Evolutionary conservation across 1,140 invertebrate genomes (phyloP), one percentile per base, ranked within the genome.

Genomic region (Potamilus streckersoni): DNA sequence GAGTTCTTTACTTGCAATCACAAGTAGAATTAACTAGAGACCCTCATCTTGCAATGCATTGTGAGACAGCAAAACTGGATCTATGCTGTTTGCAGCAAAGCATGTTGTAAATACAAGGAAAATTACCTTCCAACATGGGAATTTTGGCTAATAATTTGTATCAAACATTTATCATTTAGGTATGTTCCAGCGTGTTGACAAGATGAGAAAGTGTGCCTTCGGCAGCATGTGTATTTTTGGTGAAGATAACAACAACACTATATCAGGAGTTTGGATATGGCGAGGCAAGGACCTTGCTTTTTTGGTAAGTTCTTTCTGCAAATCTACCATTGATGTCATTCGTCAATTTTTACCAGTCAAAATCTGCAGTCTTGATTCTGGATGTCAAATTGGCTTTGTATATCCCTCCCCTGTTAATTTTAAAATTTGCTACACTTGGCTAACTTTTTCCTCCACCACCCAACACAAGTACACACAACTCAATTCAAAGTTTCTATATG

Each of bases 111-210:
- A 68, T 12, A 67, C 63, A 62, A 57, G 68, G 67, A 73, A 71
- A 73, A 58, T 3, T 59, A 60, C 64, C 57, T 70, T 62, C 69
- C 59, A 63, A 70, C 64, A 57, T 73, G 71, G 69, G 71, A 63
- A 75, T 66, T 59, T 80, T 67, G 70, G 64, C 63, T 61, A 55
- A 49, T 69, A 17, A n/a, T 38, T 27, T 56, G 57, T 20, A 59
- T 66, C 12, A 11, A 64, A 69, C 19, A 75, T 80, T 74, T 61
- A 63, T 79, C 71, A 87, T 89, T 60, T 80, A 93, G 94, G 95
- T 82, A 98, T 99, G 96, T 98, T 94, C 92, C 98, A 99, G 92
- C 94, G 98, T 80, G 91, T 99, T 79, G 98, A 99, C 83, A 99
- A 98, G 91, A 95, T 99, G 94, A 93, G 97, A 80, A 99, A 99